Evolutionary conservation across 2,888 invertebrate genomes (phyloP).

Genomic region (Timema podura): DNA sequence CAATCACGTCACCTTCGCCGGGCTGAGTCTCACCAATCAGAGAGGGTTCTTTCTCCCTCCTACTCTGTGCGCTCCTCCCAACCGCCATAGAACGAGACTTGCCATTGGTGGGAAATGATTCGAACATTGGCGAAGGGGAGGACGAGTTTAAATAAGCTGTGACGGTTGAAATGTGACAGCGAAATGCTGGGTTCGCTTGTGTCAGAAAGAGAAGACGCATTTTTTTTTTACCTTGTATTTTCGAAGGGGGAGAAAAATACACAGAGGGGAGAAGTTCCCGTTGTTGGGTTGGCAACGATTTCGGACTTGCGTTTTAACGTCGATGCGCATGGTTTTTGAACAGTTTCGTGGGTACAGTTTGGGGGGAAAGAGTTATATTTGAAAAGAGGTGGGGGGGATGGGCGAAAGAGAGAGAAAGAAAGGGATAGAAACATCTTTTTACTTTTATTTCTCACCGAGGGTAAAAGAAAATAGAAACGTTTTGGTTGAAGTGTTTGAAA

Average conservation of each 20-base stretch:
- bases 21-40: constrained; percentile 11
- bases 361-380: not conserved
- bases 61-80: not conserved
- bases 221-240: too few species aligned
- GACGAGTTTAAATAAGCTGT: constrained; percentile 10
- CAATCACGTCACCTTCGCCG: constrained; percentile 12
- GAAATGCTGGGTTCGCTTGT: not conserved
- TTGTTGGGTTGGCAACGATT: too few species aligned
- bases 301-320: too few species aligned
- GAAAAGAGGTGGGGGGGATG: not conserved
- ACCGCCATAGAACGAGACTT: not conserved
- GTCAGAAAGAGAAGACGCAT: not conserved
- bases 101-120: constrained; percentile 10
- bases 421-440: too few species aligned
- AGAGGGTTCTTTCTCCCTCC: not conserved
- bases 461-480: constrained; percentile 10
- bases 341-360: not conserved
- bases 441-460: not conserved
- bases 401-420: not conserved
- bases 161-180: constrained; percentile 8
- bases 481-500: constrained; percentile 9
- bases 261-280: not conserved
- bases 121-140: not conserved
- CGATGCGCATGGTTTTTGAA: not conserved
- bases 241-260: not conserved